A percentile compares a stretch with the other conserved stretches of the same genome.
Conservation (phyloP, 2,888 invertebrate species). For the Chelonus formosanus region DNA sequence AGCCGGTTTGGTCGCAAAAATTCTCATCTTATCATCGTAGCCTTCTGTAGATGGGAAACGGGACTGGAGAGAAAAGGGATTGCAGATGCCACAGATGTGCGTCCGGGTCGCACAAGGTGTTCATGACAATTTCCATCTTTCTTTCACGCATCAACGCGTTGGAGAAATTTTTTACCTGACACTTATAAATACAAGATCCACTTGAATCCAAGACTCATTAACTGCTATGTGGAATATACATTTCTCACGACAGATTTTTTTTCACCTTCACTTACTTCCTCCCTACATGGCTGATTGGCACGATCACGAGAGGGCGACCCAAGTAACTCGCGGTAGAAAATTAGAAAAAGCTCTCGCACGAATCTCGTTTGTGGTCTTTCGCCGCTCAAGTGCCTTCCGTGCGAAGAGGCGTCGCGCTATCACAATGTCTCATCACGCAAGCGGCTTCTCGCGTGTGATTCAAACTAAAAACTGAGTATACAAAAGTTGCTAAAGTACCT, state of each 20-base stretch:
- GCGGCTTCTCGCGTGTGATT: conserved; percentile 33
- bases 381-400: conserved; percentile 30
- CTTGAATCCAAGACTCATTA: conserved; percentile 5
- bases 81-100: conserved; percentile 4
- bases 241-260: not conserved
- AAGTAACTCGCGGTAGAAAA: conserved; percentile 15
- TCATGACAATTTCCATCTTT: conserved; percentile 26
- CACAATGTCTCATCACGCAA: conserved; percentile 38
- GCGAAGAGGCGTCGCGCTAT: conserved; percentile 33
- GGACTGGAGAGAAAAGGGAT: conserved; percentile 22
- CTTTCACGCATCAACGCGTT: conserved; percentile 23
- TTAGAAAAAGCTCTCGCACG: conserved; percentile 29
- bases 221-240: not conserved
- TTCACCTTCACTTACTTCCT: not conserved
- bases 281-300: conserved; percentile 11
- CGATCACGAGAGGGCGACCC: conserved; percentile 17
- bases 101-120: conserved; percentile 21
- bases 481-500: not conserved
- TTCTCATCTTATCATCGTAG: conserved; percentile 31
- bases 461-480: not conserved
- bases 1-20: conserved; percentile 36
- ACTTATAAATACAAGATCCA: too few relatives aligned
- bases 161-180: not conserved
- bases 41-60: conserved; percentile 30
- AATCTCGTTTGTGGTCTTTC: conserved; percentile 30